Evolutionary conservation across 2,888 invertebrate species (phyloP), one percentile per base, ranked within the genome.

Genomic region (Eurytoma californica): DNA sequence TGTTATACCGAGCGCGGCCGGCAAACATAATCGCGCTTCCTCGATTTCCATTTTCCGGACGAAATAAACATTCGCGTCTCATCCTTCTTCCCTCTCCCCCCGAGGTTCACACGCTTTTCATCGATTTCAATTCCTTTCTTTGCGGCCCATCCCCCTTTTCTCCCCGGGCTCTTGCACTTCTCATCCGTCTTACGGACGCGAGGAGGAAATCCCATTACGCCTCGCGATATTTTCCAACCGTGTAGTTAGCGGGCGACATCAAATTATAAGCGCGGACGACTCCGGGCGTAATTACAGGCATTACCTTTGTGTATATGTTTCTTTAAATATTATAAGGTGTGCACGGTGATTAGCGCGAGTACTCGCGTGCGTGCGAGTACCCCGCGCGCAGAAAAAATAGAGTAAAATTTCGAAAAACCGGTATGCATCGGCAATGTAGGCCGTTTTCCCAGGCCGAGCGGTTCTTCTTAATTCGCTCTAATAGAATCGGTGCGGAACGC

Each of bases 1-100:
- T 39, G 55, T 65, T 68, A 74, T 67, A 65, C 73, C 80, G 81
- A 73, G 70, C 49, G 72, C 60, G 61, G 53, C 81, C 81, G 80
- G 73, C 77, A 78, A 63, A 68, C 39, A 65, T 63, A 77, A 78
- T 72, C 67, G 55, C 74, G 14, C n/a, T 16, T 66, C 55, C 16
- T 30, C 30, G 30, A 61, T 30, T 30, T 61, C 61, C 61, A 28
- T n/a, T 60, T 24, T 60, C 60, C 24, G 28, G 28, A 4, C 28
- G 13, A 16, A 24, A 28, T 28, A 2, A 5, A 53, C 16, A 53
- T 14, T 24, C 13, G 60, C 14, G 13, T 24, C 12, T 24, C 13
- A 28, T 28, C 28, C 60, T 28, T 24, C 60, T 60, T 20, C 60
- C 60, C 49, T 60, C 16, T 13, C 28, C 28, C 28, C 51, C 16